Base-by-base conservation (phyloP, 2,113 vertebrate genomes). In the Clinocottus analis region DNA sequence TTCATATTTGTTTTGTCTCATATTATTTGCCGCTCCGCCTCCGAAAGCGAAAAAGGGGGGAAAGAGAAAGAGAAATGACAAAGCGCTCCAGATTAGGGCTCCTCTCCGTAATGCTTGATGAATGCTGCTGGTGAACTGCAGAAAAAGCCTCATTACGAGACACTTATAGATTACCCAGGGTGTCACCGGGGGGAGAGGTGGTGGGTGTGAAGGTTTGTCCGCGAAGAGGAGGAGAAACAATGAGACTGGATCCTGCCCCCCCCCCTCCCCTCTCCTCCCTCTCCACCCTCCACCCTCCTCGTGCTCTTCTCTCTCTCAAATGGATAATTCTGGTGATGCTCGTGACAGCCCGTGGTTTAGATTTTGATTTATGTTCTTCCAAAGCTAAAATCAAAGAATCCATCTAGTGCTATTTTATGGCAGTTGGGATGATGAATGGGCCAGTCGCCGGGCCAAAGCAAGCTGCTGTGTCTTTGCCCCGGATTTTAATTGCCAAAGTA, bases 321-420 rank as follows among this genome's bases (percentile, higher is more conserved):
- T 96, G 97, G 97, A 97, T 98, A 98, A 98, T 99, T 97, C 97
- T 96, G 95, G 97, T 98, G 97, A 98, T 97, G 96, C 95, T 93
- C 96, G 96, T 98, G 98, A 98, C 97, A 98, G 97, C 95, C 96
- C 94, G 92, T 96, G 97, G 96, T 99, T 98, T 99, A 99, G 97
- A 99, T 99, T 99, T 99, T 99, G 98, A 99, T 99, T 99, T 99
- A 99, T 99, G 98, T 98, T 99, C 97, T 98, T 98, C 97, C 96
- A 97, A 98, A 98, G 96, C 97, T 99, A 99, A 99, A 99, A 99
- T 99, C 98, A 99, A 99, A 99, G 97, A 99, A 99, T 99, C 97
- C 98, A 99, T 99, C 98, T 99, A 97, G 96, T 97, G 97, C 97
- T 98, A 97, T 98, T 99, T 99, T 99, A 99, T 99, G 98, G 98